Base-by-base conservation (phyloP, 2,113 vertebrate genomes). In the Nothobranchius kuhntae region DNA sequence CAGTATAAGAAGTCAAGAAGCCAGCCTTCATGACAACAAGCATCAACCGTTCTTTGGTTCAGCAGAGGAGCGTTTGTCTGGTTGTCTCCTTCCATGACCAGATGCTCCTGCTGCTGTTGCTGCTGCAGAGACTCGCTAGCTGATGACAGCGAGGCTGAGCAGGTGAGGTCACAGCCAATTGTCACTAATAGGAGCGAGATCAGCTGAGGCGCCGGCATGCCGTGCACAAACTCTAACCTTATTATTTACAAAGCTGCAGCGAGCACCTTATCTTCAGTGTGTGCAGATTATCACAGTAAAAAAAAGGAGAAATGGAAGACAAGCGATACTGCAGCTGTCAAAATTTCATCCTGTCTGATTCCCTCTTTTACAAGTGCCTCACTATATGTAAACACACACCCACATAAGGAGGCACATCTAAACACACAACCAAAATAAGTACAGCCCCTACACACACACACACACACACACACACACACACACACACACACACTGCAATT, bases 111-210 rank as follows among this genome's bases (percentile, higher is more conserved):
- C 61, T 30, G 30, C 30, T 61, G 56, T 80, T 78, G 68, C 61
- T 60, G 56, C 71, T 82, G 68, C 48, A 77, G 73, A 78, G 64
- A 59, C 80, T 79, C 63, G 56, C 81, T 82, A 68, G 11, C 77
- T 74, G 78, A 86, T 89, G 86, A 90, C 89, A 91, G 86, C 78
- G 52, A 62, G 69, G 74, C 69, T 78, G 83, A 84, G 79, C 83
- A 89, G 86, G 84, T 90, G 87, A 87, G 93, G 92, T 93, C 89
- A 85, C 88, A 89, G 86, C 78, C 88, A 90, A 92, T 93, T 87
- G 86, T 59, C 67, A 44, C 81, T 87, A 89, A 90, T 89, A 71
- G 86, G 81, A 86, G 81, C 21, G 59, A 86, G 89, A 92, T 91
- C 81, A 89, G 81, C 73, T 42, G 47, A 66, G 77, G 86, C 82